Evolutionary conservation across 2,888 invertebrate genomes (phyloP), one percentile per base, ranked within the genome.

Genomic region (Amblyteles armatorius): DNA sequence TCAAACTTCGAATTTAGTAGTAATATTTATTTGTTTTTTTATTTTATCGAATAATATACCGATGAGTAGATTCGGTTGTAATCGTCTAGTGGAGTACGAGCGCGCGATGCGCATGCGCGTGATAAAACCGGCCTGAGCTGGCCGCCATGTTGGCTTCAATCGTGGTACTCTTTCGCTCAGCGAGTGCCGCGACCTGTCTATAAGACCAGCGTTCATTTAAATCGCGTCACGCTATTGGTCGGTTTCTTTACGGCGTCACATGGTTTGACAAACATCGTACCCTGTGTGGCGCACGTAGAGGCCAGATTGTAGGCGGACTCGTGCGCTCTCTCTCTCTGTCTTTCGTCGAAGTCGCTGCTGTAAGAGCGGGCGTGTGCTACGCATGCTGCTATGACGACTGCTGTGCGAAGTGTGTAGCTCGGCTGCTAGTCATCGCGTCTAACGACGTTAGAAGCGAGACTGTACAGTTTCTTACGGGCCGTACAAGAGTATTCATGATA

Each of bases 241-340:
- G 19, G 63, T 77, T 71, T 84, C 82, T 83, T 63, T 79, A 82
- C 82, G 74, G 83, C 79, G 83, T 88, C 82, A 86, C 85, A 85
- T 82, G 82, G 82, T 57, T 55, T 67, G 50, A 67, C 55, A 57
- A 57, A 26, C 57, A 57, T 57, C 57, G 26, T 13, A 57, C 57
- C 48, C 48, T 67, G 77, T 44, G 68, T 52, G n/a, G 40, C 13
- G 52, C 19, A 55, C 44, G 36, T n/a, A 50, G 33, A 76, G 19
- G 63, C 29, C 22, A 65, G 76, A 50, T 26, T 19, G 60, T 67
- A 69, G 26, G 69, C 68, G 71, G 82, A 71, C 71, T 55, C n/a
- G 57, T 26, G 57, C 26, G 26, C 13, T 7, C 44, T 65, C 33
- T 48, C 48, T 11, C 26, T 9, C 5, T 16, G 22, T 16, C 44